Conservation (phyloP, 2,797 vertebrate species). For the Amblyraja radiata region DNA sequence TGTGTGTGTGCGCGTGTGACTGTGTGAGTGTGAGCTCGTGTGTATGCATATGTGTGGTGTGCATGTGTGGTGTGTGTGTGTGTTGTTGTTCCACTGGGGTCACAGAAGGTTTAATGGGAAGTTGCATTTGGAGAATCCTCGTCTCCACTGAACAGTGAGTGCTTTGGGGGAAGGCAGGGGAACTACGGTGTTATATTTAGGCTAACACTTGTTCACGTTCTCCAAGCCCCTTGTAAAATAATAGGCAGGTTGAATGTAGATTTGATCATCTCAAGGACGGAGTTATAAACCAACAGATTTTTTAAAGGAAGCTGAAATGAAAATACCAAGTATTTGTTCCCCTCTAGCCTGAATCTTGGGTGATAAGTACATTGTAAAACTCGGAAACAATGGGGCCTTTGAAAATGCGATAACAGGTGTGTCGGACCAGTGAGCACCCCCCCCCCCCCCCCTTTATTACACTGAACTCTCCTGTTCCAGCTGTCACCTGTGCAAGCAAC, state of each 20-base stretch:
- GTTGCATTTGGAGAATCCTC: neutral
- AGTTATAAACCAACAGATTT: neutral
- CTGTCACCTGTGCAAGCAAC: constrained; percentile 25
- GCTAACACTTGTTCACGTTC: neutral
- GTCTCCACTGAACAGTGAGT: neutral
- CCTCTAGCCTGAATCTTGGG: neutral
- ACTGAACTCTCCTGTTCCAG: neutral
- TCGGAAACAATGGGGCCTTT: neutral
- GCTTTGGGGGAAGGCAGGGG: neutral
- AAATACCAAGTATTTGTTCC: neutral
- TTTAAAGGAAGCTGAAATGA: neutral
- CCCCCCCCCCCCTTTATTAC: neutral
- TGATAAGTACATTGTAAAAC: neutral
- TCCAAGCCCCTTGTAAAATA: neutral
- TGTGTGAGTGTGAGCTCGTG: no score
- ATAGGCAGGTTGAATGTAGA: neutral
- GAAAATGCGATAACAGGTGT: constrained; percentile 23
- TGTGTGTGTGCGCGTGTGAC: no score
- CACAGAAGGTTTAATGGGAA: constrained; percentile 7
- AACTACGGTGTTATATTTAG: neutral
- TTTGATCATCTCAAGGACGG: neutral
- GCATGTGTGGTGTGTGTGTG: no score
- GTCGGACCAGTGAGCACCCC: no score
- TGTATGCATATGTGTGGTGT: no score
- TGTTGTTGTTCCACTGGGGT: neutral